Evolutionary conservation across 2,888 invertebrate genomes (phyloP).

Genomic region (Rhingia campestris): DNA sequence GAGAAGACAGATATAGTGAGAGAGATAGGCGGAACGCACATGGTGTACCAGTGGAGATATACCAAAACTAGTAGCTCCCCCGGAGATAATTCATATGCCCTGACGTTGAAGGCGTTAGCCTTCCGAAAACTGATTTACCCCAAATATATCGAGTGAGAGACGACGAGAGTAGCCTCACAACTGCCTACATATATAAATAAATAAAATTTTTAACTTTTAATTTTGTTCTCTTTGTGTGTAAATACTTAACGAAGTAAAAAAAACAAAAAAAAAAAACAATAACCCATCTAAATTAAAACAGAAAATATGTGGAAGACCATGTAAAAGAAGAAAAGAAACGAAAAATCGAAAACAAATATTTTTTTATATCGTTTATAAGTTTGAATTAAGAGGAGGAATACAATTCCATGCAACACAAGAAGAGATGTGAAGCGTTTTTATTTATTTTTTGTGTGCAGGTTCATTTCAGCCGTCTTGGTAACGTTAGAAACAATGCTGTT

Average conservation of each 20-base stretch:
- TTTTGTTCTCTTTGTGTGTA: conserved; percentile 47
- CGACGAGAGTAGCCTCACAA: too few species aligned
- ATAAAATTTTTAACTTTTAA: neutral
- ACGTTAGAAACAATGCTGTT: too few species aligned
- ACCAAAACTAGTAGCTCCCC: conserved; percentile 32
- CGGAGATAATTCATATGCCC: neutral
- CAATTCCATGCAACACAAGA: conserved; percentile 59
- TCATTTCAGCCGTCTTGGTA: neutral
- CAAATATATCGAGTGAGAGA: too few species aligned
- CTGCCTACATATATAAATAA: too few species aligned
- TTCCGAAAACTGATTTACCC: conserved; percentile 2
- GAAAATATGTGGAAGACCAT: conserved; percentile 13
- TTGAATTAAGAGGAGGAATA: conserved; percentile 71
- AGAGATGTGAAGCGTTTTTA: neutral
- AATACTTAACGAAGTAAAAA: conserved; percentile 48
- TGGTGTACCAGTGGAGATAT: conserved; percentile 29
- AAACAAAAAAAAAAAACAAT: conserved; percentile 7
- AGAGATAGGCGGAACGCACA: conserved; percentile 53
- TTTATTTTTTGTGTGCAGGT: neutral
- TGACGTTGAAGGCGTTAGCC: conserved; percentile 13
- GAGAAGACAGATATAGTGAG: conserved; percentile 29
- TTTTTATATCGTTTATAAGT: conserved; percentile 71
- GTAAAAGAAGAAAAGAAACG: conserved; percentile 14
- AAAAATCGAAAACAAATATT: conserved; percentile 43
- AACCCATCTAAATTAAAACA: conserved; percentile 36